These are phyloP conservation scores for Drosophila chauvacae DNA, from an alignment of 1,140 invertebrate genomes.

Conservation along the genomic window DNA sequence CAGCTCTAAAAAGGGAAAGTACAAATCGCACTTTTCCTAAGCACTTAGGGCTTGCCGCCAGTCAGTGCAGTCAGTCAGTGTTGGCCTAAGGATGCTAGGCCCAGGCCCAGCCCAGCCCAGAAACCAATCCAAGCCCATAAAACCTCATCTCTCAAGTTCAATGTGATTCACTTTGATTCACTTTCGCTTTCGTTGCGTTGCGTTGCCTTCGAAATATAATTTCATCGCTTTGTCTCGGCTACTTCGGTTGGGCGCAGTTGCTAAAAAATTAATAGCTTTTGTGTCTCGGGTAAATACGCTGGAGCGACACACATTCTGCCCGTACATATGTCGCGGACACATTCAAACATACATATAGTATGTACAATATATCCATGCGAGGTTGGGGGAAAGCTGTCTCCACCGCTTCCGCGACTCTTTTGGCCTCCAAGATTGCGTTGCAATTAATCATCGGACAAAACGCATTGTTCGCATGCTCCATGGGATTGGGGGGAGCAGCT, in stretches of 20 bases:
- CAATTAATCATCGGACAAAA: constrained; percentile 81
- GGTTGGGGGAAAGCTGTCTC: constrained; percentile 70
- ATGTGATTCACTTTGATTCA: constrained; percentile 51
- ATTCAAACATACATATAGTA: background rate
- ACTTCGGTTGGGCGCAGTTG: constrained; percentile 48
- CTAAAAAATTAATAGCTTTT: constrained; percentile 78
- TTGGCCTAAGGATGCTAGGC: constrained; percentile 54
- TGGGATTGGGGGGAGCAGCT: constrained; percentile 5
- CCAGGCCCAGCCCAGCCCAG: constrained; percentile 21
- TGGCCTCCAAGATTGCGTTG: constrained; percentile 78
- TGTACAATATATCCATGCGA: constrained; percentile 6
- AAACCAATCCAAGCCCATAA: constrained; percentile 30
- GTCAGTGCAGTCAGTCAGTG: constrained; percentile 11
- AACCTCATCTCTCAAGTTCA: constrained; percentile 45
- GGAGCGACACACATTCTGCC: constrained; percentile 65
- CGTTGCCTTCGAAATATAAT: constrained; percentile 54
- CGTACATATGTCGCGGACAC: constrained; percentile 11
- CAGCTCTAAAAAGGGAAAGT: constrained; percentile 71
- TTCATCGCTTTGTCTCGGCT: constrained; percentile 46
- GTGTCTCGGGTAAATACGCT: constrained; percentile 63
- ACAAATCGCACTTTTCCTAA: constrained; percentile 71
- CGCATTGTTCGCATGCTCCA: constrained; percentile 70
- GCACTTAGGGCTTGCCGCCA: constrained; percentile 39
- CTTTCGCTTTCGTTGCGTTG: constrained; percentile 65
- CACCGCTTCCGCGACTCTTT: constrained; percentile 50